Base-by-base conservation (phyloP, 2,888 invertebrate genomes). In the Torymus texanus region DNA sequence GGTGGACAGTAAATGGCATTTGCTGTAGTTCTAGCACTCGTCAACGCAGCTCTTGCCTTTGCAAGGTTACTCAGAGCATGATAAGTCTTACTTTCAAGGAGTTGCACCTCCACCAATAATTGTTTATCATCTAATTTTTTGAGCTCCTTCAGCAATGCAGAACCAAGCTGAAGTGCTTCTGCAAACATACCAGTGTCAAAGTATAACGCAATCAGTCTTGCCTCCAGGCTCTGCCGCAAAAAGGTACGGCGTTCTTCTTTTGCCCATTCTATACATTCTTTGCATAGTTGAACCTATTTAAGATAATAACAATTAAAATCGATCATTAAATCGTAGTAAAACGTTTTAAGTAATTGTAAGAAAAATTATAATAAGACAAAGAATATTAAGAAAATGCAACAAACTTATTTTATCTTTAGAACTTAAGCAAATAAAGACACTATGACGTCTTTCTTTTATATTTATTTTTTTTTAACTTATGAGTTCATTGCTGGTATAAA, bases 71-170 rank as follows among this genome's bases (percentile, higher is more conserved):
- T 96, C 83, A 99, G 92, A 75, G 98, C 97, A 92, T 99, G 98
- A 91, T 97, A 99, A 75, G 98, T 98, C 93, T 99, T 99, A 91
- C 98, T 98, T 91, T 99, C 99, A 86, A 99, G 92, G 84, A 99
- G 92, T 87, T 99, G 97, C 12, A 99, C 99, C 92, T 99, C 99
- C 0, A 99, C 99, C 83, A 99, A 92, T 82, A 99, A 92, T 91
- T 99, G 98, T 92, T 99, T 99, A 90, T 99, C 99, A 91, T 99
- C 99, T 89, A 99, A 92, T 91, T 99, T 99, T 92, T 99, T 99
- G 83, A 99, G 92, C 91, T 99, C 99, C 87, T 95, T 95, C 78
- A 99, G 92, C 79, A 99, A 92, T 79, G 95, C 95, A 3, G 97
- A 96, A 73, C 97, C 97, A 82, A 97, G 92, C 76, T 94, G 93